phyloP scores from a whole-genome alignment of 2,888 invertebrate species.

The Epinotia demarniana region DNA sequence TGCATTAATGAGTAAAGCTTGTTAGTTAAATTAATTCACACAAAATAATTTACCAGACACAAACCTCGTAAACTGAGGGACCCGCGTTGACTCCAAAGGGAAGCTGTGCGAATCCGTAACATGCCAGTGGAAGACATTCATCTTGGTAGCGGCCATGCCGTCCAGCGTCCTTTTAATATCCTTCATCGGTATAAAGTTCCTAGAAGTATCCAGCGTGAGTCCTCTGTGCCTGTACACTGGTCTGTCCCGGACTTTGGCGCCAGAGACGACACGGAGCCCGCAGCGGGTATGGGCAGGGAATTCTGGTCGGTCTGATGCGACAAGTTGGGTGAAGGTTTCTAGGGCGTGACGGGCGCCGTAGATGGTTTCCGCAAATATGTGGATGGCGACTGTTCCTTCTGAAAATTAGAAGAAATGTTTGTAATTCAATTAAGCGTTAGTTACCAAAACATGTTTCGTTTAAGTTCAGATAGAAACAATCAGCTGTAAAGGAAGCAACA shows the following conservation, averaged over 20 bases:
- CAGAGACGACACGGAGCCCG: conserved; percentile 86
- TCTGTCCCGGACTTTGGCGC: conserved; percentile 88
- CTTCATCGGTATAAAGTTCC: conserved; percentile 92
- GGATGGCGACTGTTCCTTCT: conserved; percentile 81
- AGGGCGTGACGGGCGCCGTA: conserved; percentile 91
- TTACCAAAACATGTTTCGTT: no score
- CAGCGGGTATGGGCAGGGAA: conserved; percentile 62
- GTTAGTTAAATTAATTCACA: no score
- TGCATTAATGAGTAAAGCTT: not conserved
- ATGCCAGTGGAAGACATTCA: conserved; percentile 98
- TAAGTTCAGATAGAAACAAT: no score
- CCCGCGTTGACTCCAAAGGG: conserved; percentile 90
- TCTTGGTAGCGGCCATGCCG: conserved; percentile 94
- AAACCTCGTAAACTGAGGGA: conserved; percentile 90
- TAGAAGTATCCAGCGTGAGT: conserved; percentile 93
- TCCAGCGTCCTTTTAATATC: conserved; percentile 90
- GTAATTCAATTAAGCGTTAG: no score
- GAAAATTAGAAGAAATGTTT: conserved; percentile 44
- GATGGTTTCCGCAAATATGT: conserved; percentile 85
- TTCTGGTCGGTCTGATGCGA: conserved; percentile 68
- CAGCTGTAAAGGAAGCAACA: no score
- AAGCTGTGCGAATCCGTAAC: conserved; percentile 96
- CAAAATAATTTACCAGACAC: not conserved
- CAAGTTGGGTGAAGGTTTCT: conserved; percentile 90
- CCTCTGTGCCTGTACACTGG: conserved; percentile 95